These are phyloP conservation scores for Amphiduros pacificus DNA, from an alignment of 2,888 invertebrate species.

Conservation along the genomic window DNA sequence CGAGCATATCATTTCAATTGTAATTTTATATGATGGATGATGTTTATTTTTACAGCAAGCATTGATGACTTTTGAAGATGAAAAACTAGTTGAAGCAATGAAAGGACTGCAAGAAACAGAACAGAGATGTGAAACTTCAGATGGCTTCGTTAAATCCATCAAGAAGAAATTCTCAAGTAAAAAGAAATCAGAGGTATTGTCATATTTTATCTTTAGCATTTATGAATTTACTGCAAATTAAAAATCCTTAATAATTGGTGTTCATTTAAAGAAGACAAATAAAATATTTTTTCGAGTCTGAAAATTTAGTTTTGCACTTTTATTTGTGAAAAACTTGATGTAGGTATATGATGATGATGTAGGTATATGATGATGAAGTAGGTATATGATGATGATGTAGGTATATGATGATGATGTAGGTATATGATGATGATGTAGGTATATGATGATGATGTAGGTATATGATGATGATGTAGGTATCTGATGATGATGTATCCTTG, in stretches of 20 bases:
- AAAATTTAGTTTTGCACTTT: no score
- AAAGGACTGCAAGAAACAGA: slow-evolving; percentile 67
- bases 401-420: no score
- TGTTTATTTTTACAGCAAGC: slow-evolving; percentile 66
- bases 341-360: no score
- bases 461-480: no score
- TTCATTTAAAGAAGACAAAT: not conserved
- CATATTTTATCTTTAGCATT: no score
- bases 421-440: no score
- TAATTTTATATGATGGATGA: not conserved
- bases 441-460: no score
- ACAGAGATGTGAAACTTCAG: slow-evolving; percentile 63
- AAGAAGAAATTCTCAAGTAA: slow-evolving; percentile 64
- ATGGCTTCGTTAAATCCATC: slow-evolving; percentile 38
- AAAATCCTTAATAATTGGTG: not conserved
- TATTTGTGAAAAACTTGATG: not conserved
- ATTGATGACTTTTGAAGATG: slow-evolving; percentile 72
- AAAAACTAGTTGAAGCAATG: slow-evolving; percentile 67
- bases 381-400: no score
- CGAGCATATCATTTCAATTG: not conserved
- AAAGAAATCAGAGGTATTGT: slow-evolving; percentile 7
- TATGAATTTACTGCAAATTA: no score
- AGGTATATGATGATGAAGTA: no score
- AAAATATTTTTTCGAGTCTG: no score
- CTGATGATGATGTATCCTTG: no score